A percentile compares a stretch with the other conserved stretches of the same genome.
These are phyloP conservation scores for Menura novaehollandiae DNA, from an alignment of 2,113 vertebrate species.

Conservation along the genomic window DNA sequence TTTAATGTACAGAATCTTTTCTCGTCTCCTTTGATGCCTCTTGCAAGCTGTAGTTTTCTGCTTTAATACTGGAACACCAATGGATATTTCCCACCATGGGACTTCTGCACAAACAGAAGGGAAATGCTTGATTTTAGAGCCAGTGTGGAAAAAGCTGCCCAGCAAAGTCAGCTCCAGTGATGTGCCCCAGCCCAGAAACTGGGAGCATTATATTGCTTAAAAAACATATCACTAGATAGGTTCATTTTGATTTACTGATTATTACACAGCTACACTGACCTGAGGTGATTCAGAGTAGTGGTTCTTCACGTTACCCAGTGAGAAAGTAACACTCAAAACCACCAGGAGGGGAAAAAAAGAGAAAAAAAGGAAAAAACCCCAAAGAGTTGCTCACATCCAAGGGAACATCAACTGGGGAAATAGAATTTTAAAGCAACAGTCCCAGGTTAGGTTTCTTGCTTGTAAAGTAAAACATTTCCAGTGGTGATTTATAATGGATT, in stretches of 20 bases:
- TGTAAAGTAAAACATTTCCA: neutral
- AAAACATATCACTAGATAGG: neutral
- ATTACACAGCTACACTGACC: neutral
- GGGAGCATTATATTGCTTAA: accelerated
- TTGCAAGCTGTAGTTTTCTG: neutral
- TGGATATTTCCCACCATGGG: neutral
- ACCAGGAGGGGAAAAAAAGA: accelerated
- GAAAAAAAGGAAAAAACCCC: accelerated
- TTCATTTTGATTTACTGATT: neutral
- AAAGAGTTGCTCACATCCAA: neutral
- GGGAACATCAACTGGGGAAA: neutral
- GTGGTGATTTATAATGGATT: neutral
- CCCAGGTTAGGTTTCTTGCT: neutral
- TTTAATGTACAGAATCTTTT: neutral
- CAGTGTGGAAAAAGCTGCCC: neutral
- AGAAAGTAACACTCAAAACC: neutral
- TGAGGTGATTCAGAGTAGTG: neutral
- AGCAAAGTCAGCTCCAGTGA: neutral
- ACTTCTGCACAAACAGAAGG: neutral
- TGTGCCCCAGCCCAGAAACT: neutral
- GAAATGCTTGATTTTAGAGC: neutral
- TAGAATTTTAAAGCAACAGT: neutral
- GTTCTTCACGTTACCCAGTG: neutral
- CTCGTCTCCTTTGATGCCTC: neutral
- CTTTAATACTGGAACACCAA: neutral